phyloP scores from a whole-genome alignment of 2,888 invertebrate genomes.

The Andrena flavipes region DNA sequence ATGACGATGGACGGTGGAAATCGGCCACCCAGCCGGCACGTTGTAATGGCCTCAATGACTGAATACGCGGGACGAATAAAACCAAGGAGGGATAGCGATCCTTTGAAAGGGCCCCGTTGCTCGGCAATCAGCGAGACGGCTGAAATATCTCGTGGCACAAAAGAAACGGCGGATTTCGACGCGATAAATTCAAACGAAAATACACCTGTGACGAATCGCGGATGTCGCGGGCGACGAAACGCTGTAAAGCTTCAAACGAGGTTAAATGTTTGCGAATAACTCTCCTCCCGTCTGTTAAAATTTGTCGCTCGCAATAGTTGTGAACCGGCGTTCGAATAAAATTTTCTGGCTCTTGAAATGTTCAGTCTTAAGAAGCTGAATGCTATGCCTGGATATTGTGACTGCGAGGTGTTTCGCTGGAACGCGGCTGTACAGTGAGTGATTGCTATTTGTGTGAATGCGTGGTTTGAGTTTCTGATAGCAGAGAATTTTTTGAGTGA shows the following conservation, averaged over 20 bases:
- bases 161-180: slow-evolving; percentile 15
- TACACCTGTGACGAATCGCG: slow-evolving; percentile 20
- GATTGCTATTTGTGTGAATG: too few relatives aligned
- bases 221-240: not conserved
- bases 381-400: not conserved
- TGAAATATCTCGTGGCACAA: slow-evolving; percentile 19
- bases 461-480: too few relatives aligned
- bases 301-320: not conserved
- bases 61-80: slow-evolving; percentile 43
- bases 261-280: not conserved
- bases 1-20: slow-evolving; percentile 60
- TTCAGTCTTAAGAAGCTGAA: not conserved
- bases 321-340: not conserved
- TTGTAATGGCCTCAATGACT: slow-evolving; percentile 63
- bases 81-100: slow-evolving; percentile 5
- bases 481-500: too few relatives aligned
- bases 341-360: not conserved
- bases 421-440: not conserved
- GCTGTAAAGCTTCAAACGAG: slow-evolving; percentile 1
- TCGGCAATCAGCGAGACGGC: slow-evolving; percentile 29
- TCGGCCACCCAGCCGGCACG: slow-evolving; percentile 70
- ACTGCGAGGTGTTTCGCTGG: not conserved
- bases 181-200: slow-evolving; percentile 23
- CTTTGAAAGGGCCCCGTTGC: slow-evolving; percentile 44
- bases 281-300: not conserved